Evolutionary conservation across 2,888 invertebrate species (phyloP), one percentile per base, ranked within the genome.

Genomic region (Physocephala rufipes): DNA sequence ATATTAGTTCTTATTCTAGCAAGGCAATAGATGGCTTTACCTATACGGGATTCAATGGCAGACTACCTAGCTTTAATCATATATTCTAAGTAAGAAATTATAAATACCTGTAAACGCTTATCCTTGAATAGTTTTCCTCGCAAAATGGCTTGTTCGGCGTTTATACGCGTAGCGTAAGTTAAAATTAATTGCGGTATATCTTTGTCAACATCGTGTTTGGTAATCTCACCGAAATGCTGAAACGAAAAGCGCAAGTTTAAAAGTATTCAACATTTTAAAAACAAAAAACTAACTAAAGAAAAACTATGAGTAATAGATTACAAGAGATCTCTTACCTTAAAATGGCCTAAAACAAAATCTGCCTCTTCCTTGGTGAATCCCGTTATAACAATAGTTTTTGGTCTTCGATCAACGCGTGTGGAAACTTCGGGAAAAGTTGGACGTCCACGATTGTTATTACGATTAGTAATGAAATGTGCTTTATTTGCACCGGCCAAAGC

Each of bases 311-410:
- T 26, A 28, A 19, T 28, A 49, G 26, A 28, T 45, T n/a, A 12
- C n/a, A 13, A 15, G 2, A 15, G 19, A 2, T 47, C 26, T 71
- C 82, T 90, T 89, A 96, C 96, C 85, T 93, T 90, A 85, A 97
- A 95, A 86, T 96, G 96, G 12, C 90, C 88, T 72, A 95, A 85
- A 51, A 97, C 89, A 49, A 92, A 91, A 36, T 93, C 92, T 76
- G 94, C 90, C 78, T 96, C 96, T 74, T 95, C 94, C 15, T 90
- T 89, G 79, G 93, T 92, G 86, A 96, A 96, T 19, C 96, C 96
- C 5, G 94, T 93, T 64, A 97, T 92, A 73, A 95, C 89, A 71
- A 97, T 88, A 73, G 94, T 92, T 2, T 94, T 92, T 1, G 97
- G 95, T 71, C 97, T 87, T 77, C 96, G 93, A 87, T 97, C 97